A percentile compares a stretch with the other conserved stretches of the same genome.
phyloP scores from a whole-genome alignment of 2,888 invertebrate species.

The Fabriciana adippe region DNA sequence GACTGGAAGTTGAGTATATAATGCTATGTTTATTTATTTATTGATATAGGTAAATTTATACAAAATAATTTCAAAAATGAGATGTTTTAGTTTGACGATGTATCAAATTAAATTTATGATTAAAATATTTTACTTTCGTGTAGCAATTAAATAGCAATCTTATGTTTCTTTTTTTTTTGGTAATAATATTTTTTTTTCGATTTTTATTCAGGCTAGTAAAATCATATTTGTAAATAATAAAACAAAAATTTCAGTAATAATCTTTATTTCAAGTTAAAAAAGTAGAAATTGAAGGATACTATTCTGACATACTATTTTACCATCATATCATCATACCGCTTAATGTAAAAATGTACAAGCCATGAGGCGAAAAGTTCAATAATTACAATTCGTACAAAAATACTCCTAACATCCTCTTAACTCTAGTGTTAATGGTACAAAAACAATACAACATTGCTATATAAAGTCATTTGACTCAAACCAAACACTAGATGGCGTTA shows the following conservation, averaged over 20 bases:
- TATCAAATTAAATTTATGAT: too few species aligned
- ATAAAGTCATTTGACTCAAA: slow-evolving; percentile 41
- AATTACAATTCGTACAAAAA: slow-evolving; percentile 18
- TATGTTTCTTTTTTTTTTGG: too few species aligned
- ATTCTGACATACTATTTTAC: slow-evolving; percentile 7
- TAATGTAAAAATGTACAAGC: slow-evolving; percentile 25
- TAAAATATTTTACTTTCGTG: too few species aligned
- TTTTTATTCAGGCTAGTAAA: too few species aligned
- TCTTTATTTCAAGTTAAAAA: slow-evolving; percentile 20
- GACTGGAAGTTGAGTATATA: too few species aligned
- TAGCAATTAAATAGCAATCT: too few species aligned
- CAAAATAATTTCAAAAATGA: too few species aligned
- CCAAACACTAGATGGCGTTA: slow-evolving; percentile 61
- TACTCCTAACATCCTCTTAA: slow-evolving; percentile 19
- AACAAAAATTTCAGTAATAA: slow-evolving; percentile 1
- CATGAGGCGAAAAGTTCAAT: slow-evolving; percentile 13
- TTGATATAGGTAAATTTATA: too few species aligned
- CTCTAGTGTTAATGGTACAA: slow-evolving; percentile 32
- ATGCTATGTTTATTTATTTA: too few species aligned
- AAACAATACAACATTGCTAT: slow-evolving; percentile 32
- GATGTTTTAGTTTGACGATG: too few species aligned
- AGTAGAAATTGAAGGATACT: slow-evolving; percentile 12
- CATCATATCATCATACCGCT: slow-evolving; percentile 1
- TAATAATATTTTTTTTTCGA: too few species aligned
- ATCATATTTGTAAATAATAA: neutral